Evolutionary conservation across 2,113 vertebrate species (phyloP).

Genomic region (Oxyura jamaicensis): DNA sequence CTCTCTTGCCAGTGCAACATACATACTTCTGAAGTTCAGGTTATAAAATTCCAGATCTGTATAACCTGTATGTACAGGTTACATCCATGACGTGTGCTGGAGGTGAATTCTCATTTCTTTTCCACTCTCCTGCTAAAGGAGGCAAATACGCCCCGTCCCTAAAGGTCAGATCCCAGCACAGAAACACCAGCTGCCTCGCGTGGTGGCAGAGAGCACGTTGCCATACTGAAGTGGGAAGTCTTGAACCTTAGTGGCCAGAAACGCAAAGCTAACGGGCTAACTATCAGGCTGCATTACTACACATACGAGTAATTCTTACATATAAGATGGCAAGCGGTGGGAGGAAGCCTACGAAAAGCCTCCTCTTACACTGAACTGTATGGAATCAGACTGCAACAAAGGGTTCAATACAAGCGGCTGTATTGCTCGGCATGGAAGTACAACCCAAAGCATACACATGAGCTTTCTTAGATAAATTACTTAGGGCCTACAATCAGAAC

Average conservation of each 20-base stretch:
- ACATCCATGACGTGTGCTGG: neutral
- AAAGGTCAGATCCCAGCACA: neutral
- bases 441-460: neutral
- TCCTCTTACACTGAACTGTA: neutral
- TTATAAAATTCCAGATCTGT: neutral
- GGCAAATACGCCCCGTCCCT: neutral
- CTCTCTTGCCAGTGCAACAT: neutral
- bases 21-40: neutral
- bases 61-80: neutral
- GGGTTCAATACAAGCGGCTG: neutral
- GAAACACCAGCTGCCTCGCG: neutral
- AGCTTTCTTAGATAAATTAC: neutral
- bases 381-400: neutral
- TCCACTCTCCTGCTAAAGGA: neutral
- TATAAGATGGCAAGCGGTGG: neutral
- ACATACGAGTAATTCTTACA: neutral
- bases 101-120: neutral
- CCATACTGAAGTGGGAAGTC: neutral
- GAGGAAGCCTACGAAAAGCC: neutral
- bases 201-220: accelerated
- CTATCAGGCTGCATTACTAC: neutral
- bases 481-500: neutral
- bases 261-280: neutral
- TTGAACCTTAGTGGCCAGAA: neutral
- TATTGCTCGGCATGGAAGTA: neutral